A percentile compares a stretch with the other conserved stretches of the same genome.
Evolutionary conservation across 2,888 invertebrate genomes (phyloP).

Genomic region (Sphaeridia pumilis): DNA sequence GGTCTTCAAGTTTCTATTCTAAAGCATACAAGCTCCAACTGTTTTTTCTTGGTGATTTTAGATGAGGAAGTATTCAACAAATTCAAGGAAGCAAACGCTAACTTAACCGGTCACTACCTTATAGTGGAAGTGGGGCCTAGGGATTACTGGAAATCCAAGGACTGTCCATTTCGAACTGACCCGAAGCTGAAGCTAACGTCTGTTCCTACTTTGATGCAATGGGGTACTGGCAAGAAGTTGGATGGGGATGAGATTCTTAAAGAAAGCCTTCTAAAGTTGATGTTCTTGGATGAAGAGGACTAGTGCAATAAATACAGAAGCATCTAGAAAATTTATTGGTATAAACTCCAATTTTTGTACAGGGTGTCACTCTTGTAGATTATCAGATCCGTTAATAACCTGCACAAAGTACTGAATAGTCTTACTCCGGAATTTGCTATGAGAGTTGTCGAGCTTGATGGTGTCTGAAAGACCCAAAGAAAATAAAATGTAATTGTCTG

Average conservation of each 20-base stretch:
- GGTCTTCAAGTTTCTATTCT: background rate
- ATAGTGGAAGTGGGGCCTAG: constrained; percentile 30
- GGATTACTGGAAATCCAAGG: constrained; percentile 70
- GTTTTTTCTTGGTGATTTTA: constrained; percentile 5
- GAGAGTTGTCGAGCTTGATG: constrained; percentile 17
- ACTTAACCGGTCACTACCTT: constrained; percentile 18
- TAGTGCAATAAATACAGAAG: background rate
- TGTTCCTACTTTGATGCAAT: constrained; percentile 67
- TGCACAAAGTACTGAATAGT: constrained; percentile 14
- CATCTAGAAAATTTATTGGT: background rate
- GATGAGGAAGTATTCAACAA: constrained; percentile 24
- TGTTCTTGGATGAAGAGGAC: constrained; percentile 62
- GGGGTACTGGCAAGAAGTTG: constrained; percentile 64
- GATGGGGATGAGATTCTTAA: constrained; percentile 67
- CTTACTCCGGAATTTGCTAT: constrained; percentile 27
- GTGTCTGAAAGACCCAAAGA: background rate
- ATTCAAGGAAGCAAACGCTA: constrained; percentile 13
- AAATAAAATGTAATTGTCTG: background rate
- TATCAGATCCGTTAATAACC: constrained; percentile 8
- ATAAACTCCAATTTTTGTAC: background rate
- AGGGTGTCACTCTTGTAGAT: background rate
- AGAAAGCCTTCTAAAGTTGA: constrained; percentile 58
- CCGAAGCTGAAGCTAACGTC: constrained; percentile 57
- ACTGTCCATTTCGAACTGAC: constrained; percentile 70
- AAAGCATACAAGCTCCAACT: background rate